Evolutionary conservation across 2,888 invertebrate genomes (phyloP).

Genomic region (Zeuzera pyrina): DNA sequence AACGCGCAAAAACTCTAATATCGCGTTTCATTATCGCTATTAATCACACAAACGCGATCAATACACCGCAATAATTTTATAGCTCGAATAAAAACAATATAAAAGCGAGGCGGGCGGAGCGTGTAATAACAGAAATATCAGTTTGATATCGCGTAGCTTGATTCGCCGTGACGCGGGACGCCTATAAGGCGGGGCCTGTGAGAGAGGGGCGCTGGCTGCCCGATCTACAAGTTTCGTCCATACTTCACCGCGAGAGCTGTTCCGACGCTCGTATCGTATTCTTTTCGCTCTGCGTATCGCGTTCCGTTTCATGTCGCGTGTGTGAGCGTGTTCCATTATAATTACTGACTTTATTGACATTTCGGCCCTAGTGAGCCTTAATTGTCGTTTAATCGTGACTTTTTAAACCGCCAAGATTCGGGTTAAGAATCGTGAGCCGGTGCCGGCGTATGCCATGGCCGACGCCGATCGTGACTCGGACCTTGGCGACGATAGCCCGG

Average conservation of each 20-base stretch:
- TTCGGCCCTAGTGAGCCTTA: conserved; percentile 39
- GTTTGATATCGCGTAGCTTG: conserved; percentile 64
- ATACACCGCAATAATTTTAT: conserved; percentile 57
- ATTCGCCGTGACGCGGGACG: conserved; percentile 64
- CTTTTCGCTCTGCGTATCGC: conserved; percentile 12
- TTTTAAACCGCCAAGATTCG: conserved; percentile 82
- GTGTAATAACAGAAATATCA: conserved; percentile 60
- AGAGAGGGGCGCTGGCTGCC: conserved; percentile 36
- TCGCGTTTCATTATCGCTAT: conserved; percentile 29
- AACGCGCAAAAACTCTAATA: neutral
- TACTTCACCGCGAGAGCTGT: conserved; percentile 49
- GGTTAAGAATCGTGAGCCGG: conserved; percentile 90
- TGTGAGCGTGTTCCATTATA: conserved; percentile 39
- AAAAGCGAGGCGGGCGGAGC: conserved; percentile 55
- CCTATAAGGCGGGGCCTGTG: conserved; percentile 57
- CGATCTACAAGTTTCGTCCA: conserved; percentile 27
- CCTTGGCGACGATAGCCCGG: conserved; percentile 81
- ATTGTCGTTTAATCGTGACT: conserved; percentile 41
- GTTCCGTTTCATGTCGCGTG: conserved; percentile 30
- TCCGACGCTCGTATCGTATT: conserved; percentile 33
- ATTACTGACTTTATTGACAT: conserved; percentile 19
- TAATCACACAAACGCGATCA: conserved; percentile 36
- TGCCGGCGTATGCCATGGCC: conserved; percentile 89
- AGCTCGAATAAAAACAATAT: conserved; percentile 67
- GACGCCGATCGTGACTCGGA: conserved; percentile 79